These are phyloP conservation scores for Sympetrum striolatum DNA, from an alignment of 2,888 invertebrate species.

Conservation along the genomic window DNA sequence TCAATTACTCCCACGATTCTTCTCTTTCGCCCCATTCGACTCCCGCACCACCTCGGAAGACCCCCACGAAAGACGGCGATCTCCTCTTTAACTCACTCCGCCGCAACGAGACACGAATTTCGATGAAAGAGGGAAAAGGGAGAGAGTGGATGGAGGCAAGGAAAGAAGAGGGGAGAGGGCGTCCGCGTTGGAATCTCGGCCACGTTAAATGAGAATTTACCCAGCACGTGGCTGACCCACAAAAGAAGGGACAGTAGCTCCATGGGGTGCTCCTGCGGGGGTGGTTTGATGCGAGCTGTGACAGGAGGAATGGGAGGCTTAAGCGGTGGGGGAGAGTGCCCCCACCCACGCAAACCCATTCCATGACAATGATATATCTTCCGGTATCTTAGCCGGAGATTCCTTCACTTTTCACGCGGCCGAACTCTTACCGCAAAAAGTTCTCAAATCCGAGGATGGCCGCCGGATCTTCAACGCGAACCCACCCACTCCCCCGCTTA, in stretches of 20 bases:
- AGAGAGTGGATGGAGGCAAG: too few relatives aligned
- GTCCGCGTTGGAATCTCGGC: slow-evolving; percentile 23
- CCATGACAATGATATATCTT: neutral
- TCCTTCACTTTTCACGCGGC: neutral
- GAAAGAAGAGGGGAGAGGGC: neutral
- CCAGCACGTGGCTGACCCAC: slow-evolving; percentile 41
- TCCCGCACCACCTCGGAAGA: neutral
- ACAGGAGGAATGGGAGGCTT: neutral
- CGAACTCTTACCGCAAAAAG: too few relatives aligned
- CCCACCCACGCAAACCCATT: neutral
- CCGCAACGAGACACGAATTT: slow-evolving; percentile 35
- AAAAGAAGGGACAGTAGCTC: neutral
- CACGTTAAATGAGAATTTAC: slow-evolving; percentile 40
- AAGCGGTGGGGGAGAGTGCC: neutral
- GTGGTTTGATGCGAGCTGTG: neutral
- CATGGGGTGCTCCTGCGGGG: neutral
- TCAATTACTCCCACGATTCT: neutral
- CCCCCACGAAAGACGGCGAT: neutral
- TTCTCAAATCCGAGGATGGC: too few relatives aligned
- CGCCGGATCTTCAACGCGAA: neutral
- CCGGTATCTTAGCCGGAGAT: neutral
- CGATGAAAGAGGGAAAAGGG: neutral
- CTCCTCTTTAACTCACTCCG: neutral
- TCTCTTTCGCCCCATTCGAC: neutral
- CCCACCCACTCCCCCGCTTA: neutral